Evolutionary conservation across 2,113 vertebrate genomes (phyloP).

Genomic region (Galemys pyrenaicus): DNA sequence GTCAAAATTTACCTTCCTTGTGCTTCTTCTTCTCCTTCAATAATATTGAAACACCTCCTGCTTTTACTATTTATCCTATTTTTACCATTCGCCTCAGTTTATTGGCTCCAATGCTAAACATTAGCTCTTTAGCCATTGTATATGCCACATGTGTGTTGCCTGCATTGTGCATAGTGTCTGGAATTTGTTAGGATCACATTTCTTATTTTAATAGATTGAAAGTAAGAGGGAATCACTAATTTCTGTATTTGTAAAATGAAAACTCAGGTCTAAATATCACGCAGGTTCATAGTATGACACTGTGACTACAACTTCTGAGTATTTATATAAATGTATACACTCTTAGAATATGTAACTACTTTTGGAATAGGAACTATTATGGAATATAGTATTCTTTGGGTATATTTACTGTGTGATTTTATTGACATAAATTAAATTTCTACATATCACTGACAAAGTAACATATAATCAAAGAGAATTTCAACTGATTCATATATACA

Average conservation of each 20-base stretch:
- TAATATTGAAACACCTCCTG: not conserved
- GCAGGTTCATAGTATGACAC: not conserved
- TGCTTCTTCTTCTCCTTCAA: not conserved
- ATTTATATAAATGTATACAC: not conserved
- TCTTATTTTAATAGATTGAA: not conserved
- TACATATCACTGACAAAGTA: not conserved
- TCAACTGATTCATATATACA: not conserved
- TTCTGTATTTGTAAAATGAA: constrained; percentile 24
- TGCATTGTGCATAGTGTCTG: not conserved
- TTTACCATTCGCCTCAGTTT: not conserved
- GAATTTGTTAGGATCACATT: not conserved
- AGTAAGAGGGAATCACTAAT: not conserved
- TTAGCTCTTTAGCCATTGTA: not conserved
- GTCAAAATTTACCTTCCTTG: not conserved
- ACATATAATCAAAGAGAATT: not conserved
- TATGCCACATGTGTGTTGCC: not conserved
- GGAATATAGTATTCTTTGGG: not conserved
- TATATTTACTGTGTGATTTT: too few species aligned
- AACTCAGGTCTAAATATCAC: not conserved
- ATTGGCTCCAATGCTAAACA: not conserved
- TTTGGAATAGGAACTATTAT: not conserved
- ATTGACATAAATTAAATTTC: constrained; percentile 16
- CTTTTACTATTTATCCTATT: not conserved
- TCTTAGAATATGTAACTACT: not conserved
- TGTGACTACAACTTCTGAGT: not conserved